Percentiles rank a stretch among this genome's conserved stretches.
Evolutionary conservation across 2,797 vertebrate genomes (phyloP).

Genomic region (Merluccius polli): DNA sequence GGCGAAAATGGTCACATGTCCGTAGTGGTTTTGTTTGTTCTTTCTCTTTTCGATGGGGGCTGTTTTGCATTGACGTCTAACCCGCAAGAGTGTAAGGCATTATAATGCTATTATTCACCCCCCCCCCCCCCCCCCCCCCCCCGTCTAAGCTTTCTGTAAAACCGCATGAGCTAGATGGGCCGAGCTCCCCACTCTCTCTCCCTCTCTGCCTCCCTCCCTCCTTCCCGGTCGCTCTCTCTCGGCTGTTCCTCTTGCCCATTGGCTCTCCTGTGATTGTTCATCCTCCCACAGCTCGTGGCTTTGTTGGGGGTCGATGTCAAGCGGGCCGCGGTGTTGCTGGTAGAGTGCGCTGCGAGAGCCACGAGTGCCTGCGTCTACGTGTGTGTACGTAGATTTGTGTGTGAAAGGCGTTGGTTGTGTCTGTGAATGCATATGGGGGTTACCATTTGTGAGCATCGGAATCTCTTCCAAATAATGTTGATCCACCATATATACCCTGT

Average conservation of each 20-base stretch:
- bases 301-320: constrained; percentile 64
- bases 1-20: constrained; percentile 1
- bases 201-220: constrained; percentile 6
- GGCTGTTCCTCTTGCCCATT: no score
- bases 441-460: no score
- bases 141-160: constrained; percentile 49
- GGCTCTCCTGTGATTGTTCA: constrained; percentile 68
- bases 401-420: constrained; percentile 33
- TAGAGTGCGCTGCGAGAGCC: constrained; percentile 43
- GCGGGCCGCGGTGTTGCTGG: constrained; percentile 61
- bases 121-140: neutral
- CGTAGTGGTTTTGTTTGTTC: constrained; percentile 29
- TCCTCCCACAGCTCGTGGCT: constrained; percentile 64
- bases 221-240: constrained; percentile 30
- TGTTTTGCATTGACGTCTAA: constrained; percentile 34
- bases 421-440: constrained; percentile 20
- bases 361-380: constrained; percentile 23
- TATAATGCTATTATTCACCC: constrained; percentile 46
- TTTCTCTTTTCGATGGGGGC: constrained; percentile 32
- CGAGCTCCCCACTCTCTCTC: constrained; percentile 47
- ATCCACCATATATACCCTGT: no score
- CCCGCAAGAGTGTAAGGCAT: constrained; percentile 37
- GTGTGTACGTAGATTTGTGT: constrained; percentile 19
- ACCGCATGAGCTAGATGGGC: constrained; percentile 48
- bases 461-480: no score